Conservation (phyloP, 1,140 invertebrate genomes). For the Drosophila asahinai region DNA sequence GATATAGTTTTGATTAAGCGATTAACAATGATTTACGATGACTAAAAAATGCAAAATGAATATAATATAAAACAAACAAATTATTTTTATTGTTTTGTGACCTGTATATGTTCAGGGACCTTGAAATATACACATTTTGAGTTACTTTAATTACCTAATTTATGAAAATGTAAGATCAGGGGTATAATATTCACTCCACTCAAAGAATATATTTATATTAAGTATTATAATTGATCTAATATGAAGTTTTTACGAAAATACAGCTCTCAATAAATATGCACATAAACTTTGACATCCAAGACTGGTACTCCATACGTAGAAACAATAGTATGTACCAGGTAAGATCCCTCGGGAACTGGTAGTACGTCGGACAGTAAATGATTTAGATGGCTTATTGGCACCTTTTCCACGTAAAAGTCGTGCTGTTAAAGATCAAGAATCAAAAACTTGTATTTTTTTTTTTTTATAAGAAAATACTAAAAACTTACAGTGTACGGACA, state of each 20-base stretch:
- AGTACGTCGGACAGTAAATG: neutral
- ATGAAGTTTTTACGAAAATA: too few relatives aligned
- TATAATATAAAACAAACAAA: neutral
- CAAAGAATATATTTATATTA: too few relatives aligned
- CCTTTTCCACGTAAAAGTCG: conserved; percentile 5
- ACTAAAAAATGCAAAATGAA: too few relatives aligned
- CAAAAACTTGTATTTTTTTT: neutral
- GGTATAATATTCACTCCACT: too few relatives aligned
- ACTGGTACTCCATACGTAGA: neutral
- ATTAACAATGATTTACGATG: neutral
- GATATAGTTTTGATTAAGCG: neutral
- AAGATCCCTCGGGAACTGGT: conserved; percentile 2
- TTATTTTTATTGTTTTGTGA: too few relatives aligned
- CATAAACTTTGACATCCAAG: neutral
- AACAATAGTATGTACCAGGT: neutral
- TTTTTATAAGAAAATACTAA: neutral
- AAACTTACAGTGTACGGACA: conserved; percentile 11
- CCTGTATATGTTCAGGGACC: too few relatives aligned
- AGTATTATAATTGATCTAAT: too few relatives aligned
- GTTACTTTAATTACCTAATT: too few relatives aligned
- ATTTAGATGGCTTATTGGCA: conserved; percentile 5
- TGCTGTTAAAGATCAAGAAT: neutral
- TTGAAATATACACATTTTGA: too few relatives aligned
- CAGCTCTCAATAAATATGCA: neutral
- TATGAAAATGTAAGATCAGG: too few relatives aligned